phyloP scores from a whole-genome alignment of 2,113 vertebrate genomes.

The Rousettus leschenaultii region DNA sequence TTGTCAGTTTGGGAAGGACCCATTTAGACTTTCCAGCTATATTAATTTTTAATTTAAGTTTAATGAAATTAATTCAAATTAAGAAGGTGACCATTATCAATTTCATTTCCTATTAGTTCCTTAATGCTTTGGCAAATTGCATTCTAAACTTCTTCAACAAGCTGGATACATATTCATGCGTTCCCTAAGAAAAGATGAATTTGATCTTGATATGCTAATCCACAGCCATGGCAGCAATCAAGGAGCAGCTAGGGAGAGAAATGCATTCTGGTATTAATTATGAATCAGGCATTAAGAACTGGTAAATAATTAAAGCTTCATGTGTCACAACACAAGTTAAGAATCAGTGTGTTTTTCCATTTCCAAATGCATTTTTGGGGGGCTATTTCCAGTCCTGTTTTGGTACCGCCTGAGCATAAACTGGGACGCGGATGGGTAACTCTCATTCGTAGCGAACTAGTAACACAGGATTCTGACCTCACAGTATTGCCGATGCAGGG shows the following conservation, averaged over 20 bases:
- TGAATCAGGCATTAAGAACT: constrained; percentile 76
- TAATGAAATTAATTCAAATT: constrained; percentile 79
- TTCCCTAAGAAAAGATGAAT: constrained; percentile 76
- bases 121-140: constrained; percentile 79
- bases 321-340: constrained; percentile 72
- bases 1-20: constrained; percentile 53
- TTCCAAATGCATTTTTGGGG: constrained; percentile 38
- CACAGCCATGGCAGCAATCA: constrained; percentile 76
- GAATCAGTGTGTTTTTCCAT: constrained; percentile 62
- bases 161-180: constrained; percentile 82
- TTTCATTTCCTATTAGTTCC: constrained; percentile 74
- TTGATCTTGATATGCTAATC: constrained; percentile 84
- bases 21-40: constrained; percentile 51
- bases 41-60: constrained; percentile 78
- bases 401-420: constrained; percentile 15
- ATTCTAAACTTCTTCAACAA: constrained; percentile 75
- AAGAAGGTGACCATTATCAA: constrained; percentile 75
- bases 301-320: constrained; percentile 76
- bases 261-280: constrained; percentile 80
- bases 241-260: constrained; percentile 74
- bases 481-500: background rate
- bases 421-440: background rate
- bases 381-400: constrained; percentile 52
- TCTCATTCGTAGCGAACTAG: background rate
- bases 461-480: background rate